phyloP scores from a whole-genome alignment of 2,113 vertebrate genomes.

The Centropus unirufus region DNA sequence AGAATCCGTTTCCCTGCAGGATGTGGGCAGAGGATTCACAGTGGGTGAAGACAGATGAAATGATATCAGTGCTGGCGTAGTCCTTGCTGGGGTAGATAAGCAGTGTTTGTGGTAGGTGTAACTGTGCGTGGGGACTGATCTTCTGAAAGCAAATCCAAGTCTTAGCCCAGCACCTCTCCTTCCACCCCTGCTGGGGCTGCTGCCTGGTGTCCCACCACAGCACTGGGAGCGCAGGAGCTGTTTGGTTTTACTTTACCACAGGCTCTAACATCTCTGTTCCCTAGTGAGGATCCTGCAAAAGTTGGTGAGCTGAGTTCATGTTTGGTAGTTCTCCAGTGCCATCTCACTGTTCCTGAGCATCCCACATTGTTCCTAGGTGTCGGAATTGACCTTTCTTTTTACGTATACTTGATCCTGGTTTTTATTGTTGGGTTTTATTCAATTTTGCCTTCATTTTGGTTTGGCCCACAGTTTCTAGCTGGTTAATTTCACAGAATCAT shows the following conservation, averaged over 20 bases:
- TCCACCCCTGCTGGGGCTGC: not conserved
- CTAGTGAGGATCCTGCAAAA: not conserved
- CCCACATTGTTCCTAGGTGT: not conserved
- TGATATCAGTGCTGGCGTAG: not conserved
- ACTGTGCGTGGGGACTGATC: not conserved
- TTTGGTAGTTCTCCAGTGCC: not conserved
- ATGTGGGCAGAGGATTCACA: not conserved
- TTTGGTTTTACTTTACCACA: not conserved
- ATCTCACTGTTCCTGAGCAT: not conserved
- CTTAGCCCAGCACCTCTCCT: not conserved
- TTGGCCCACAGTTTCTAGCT: not conserved
- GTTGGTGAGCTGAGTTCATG: not conserved
- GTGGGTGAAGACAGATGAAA: not conserved
- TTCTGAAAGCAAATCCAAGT: not conserved
- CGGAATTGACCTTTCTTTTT: not conserved
- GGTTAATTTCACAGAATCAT: not conserved
- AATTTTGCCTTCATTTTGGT: not conserved
- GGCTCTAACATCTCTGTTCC: not conserved
- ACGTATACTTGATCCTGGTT: not conserved
- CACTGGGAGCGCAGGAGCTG: fast-evolving
- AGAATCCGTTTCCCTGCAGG: not conserved
- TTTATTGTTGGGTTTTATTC: not conserved
- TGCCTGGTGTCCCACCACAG: not conserved
- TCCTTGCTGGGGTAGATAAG: not conserved
- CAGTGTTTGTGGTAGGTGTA: not conserved